Evolutionary conservation across 2,113 vertebrate genomes (phyloP).

Genomic region (Rhinolophus ferrumequinum): DNA sequence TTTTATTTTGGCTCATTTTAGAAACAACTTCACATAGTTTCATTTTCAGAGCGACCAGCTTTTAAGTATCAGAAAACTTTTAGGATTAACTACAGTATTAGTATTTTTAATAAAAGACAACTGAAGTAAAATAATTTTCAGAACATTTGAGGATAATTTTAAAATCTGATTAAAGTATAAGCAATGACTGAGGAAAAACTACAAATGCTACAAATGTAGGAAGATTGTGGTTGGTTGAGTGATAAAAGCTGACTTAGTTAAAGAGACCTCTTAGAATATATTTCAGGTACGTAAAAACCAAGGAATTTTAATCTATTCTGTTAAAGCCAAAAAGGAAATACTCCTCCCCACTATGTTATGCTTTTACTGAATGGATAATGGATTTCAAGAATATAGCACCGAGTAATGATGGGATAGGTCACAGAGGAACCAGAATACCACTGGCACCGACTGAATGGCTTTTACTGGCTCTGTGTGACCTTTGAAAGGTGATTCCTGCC

Average conservation of each 20-base stretch:
- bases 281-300: slow-evolving; percentile 1
- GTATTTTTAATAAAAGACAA: background rate
- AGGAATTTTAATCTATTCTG: background rate
- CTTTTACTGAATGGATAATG: slow-evolving; percentile 27
- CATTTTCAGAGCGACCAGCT: background rate
- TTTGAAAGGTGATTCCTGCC: slow-evolving; percentile 67
- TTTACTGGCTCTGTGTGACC: slow-evolving; percentile 26
- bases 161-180: background rate
- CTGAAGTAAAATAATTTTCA: background rate
- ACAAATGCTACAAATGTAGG: background rate
- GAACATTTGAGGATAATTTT: background rate
- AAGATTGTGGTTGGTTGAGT: background rate
- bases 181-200: background rate
- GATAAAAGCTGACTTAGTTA: background rate
- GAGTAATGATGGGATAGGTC: background rate
- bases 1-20: background rate
- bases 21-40: background rate
- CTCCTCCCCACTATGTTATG: background rate
- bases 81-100: background rate
- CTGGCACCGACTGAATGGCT: slow-evolving; percentile 30
- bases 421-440: background rate
- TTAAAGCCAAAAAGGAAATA: slow-evolving; percentile 51
- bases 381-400: slow-evolving; percentile 29
- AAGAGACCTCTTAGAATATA: background rate
- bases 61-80: slow-evolving; percentile 24